phyloP scores from a whole-genome alignment of 2,888 invertebrate genomes.

The Chelonus formosanus region DNA sequence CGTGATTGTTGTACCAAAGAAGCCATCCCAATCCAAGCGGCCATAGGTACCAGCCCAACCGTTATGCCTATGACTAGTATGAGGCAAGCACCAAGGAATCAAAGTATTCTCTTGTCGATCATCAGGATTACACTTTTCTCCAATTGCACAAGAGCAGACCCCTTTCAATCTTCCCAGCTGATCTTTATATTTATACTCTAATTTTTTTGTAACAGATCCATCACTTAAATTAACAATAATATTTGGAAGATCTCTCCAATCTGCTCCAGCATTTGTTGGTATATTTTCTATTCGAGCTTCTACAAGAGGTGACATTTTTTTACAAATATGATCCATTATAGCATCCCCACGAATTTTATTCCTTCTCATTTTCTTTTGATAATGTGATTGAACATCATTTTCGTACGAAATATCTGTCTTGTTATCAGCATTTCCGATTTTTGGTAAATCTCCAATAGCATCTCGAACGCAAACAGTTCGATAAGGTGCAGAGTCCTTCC shows the following conservation, averaged over 20 bases:
- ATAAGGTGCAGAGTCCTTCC: slow-evolving; percentile 78
- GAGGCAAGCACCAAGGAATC: slow-evolving; percentile 89
- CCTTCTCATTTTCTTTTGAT: slow-evolving; percentile 70
- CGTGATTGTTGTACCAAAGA: slow-evolving; percentile 84
- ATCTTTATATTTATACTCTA: slow-evolving; percentile 69
- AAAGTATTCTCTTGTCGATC: slow-evolving; percentile 84
- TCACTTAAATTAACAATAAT: slow-evolving; percentile 75
- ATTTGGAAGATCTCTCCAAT: slow-evolving; percentile 89
- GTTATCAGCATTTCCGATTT: slow-evolving; percentile 77
- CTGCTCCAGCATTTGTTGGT: slow-evolving; percentile 78
- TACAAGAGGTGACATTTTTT: slow-evolving; percentile 83
- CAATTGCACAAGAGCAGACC: slow-evolving; percentile 80
- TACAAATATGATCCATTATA: slow-evolving; percentile 81
- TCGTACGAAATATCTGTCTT: slow-evolving; percentile 77
- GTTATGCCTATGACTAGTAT: slow-evolving; percentile 85
- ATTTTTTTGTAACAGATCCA: slow-evolving; percentile 72
- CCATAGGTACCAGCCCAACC: slow-evolving; percentile 89
- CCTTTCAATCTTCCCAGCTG: slow-evolving; percentile 70
- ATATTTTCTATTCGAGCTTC: slow-evolving; percentile 80
- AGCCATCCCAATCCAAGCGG: slow-evolving; percentile 83
- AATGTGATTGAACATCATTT: slow-evolving; percentile 76
- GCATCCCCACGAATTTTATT: not conserved
- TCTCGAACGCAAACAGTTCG: slow-evolving; percentile 83
- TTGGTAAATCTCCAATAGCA: slow-evolving; percentile 83
- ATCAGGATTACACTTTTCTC: slow-evolving; percentile 72